Base-by-base conservation (phyloP, 2,888 invertebrate species). In the Trisateles emortualis region DNA sequence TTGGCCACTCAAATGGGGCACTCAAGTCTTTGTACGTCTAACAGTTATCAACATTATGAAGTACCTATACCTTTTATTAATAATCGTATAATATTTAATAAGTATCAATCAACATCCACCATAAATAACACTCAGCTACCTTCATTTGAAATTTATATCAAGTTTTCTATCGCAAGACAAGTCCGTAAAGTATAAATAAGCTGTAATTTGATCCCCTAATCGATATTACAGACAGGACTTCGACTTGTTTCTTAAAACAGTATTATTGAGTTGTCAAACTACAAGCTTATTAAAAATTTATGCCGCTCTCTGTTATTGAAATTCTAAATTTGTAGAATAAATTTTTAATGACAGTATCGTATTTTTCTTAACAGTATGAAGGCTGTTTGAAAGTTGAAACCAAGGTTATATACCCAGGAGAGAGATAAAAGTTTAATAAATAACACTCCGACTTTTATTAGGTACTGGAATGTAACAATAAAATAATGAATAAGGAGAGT, bases 191-290 rank as follows among this genome's bases (percentile, higher is more conserved):
- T 6, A 8, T 6, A 6, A 26, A 6, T 26, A 26, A 36, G 17
- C n/a, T 38, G 26, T 41, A 41, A 41, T 26, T 41, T 41, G n/a
- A 26, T 9, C 40, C 9, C 10, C 16, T 29, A 41, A 26, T 41
- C 16, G 11, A 42, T 42, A 30, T 30, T 24, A 30, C 29, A 22
- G n/a, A 30, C 19, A 42, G 30, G 17, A 11, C 2, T 11, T 8
- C 30, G 17, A 30, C 17, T 42, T 29, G 42, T 47, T 52, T 41
- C 47, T 44, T 16, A 19, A 43, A 61, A 46, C 5, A 47, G 41
- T 44, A 41, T 56, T 61, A 62, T 61, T 61, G 35, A 62, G 44
- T 53, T 62, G 41, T 16, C 24, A 17, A 52, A 62, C 46, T 50
- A 63, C 35, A 58, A 60, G 38, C 14, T 50, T 52, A 50, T 55